phyloP scores from a whole-genome alignment of 2,113 vertebrate genomes.

The Axis porcinus region DNA sequence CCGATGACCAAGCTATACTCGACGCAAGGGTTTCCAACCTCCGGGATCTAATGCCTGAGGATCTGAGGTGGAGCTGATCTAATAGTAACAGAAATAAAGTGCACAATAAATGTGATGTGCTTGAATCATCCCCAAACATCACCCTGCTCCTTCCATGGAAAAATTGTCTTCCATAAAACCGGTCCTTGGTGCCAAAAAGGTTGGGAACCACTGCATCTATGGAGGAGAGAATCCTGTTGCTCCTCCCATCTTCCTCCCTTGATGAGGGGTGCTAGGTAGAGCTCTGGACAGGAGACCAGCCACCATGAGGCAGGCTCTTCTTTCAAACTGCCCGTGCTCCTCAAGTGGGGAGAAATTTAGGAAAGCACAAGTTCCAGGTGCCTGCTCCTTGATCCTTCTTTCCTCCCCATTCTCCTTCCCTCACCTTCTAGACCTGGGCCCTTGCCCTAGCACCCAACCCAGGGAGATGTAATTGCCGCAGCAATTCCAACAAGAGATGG shows the following conservation, averaged over 20 bases:
- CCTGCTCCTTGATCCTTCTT: not conserved
- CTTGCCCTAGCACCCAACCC: not conserved
- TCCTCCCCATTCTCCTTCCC: not conserved
- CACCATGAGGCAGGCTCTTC: not conserved
- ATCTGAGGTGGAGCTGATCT: not conserved
- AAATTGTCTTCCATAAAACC: not conserved
- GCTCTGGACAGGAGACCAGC: not conserved
- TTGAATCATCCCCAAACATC: not conserved
- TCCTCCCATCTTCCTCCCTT: fast-evolving
- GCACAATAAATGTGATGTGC: not conserved
- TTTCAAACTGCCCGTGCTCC: not conserved
- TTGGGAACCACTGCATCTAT: not conserved
- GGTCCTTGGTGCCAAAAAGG: not conserved
- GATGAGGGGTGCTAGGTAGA: not conserved
- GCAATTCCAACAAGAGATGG: not conserved
- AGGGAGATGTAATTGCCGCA: not conserved
- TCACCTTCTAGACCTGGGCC: not conserved
- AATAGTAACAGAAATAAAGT: not conserved
- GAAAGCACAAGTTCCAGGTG: not conserved
- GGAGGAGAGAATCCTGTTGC: not conserved
- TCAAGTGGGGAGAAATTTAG: not conserved
- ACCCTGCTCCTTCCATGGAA: not conserved
- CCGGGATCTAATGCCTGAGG: not conserved
- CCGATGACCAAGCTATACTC: not conserved
- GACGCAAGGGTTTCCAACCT: not conserved